These are phyloP conservation scores for Leucophenga varia DNA, from an alignment of 1,140 invertebrate genomes.

Conservation along the genomic window DNA sequence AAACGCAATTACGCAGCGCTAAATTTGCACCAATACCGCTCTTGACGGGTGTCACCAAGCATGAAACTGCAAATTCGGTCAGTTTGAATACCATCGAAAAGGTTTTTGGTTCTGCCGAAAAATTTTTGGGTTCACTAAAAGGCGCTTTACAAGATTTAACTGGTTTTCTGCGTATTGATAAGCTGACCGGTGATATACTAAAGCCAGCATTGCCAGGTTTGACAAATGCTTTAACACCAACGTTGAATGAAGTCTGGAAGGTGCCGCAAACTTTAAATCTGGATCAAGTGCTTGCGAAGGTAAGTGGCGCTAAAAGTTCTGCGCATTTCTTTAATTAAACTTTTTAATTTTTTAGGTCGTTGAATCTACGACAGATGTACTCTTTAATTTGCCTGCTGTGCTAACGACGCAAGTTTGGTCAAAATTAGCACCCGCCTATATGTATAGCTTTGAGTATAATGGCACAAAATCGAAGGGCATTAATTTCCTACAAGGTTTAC, in stretches of 20 bases:
- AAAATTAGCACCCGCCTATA: conserved; percentile 61
- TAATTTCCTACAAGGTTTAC: conserved; percentile 64
- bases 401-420: conserved; percentile 68
- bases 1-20: conserved; percentile 60
- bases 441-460: conserved; percentile 74
- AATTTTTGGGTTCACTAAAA: conserved; percentile 37
- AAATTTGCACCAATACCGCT: conserved; percentile 64
- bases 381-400: conserved; percentile 74
- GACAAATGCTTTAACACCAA: conserved; percentile 28
- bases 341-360: conserved; percentile 46
- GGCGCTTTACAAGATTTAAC: conserved; percentile 35
- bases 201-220: conserved; percentile 43
- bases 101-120: conserved; percentile 38
- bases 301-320: not conserved
- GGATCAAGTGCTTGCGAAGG: conserved; percentile 44
- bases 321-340: conserved; percentile 4
- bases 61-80: conserved; percentile 64
- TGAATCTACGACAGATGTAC: conserved; percentile 63
- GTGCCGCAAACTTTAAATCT: conserved; percentile 37
- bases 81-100: conserved; percentile 33
- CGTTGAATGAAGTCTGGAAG: conserved; percentile 43
- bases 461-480: conserved; percentile 63
- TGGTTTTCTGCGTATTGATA: conserved; percentile 29
- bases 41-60: conserved; percentile 69
- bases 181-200: conserved; percentile 41